Conservation (phyloP, 2,113 vertebrate genomes). For the Ramphastos sulfuratus region DNA sequence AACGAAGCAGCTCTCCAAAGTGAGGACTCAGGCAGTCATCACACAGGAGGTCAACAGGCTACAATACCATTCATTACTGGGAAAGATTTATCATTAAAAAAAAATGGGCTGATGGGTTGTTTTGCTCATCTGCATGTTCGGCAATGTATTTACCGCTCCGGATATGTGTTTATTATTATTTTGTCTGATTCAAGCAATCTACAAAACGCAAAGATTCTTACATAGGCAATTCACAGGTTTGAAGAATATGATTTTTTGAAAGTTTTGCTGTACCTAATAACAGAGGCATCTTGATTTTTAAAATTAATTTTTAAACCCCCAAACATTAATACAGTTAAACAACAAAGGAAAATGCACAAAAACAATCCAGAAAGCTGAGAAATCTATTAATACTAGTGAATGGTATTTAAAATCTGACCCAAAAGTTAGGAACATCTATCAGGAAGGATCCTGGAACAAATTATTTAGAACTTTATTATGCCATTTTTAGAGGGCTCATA, state of each 20-base stretch:
- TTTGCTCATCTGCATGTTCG: neutral
- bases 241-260: neutral
- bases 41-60: neutral
- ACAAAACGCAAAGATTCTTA: neutral
- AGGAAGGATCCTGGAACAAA: neutral
- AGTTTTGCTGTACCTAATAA: neutral
- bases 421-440: neutral
- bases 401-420: neutral
- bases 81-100: neutral
- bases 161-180: neutral
- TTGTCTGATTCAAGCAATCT: neutral
- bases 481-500: slow-evolving; percentile 13
- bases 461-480: neutral
- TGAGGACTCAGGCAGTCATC: neutral
- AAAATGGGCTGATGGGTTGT: accelerated
- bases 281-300: neutral
- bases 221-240: neutral
- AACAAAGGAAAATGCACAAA: neutral
- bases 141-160: neutral
- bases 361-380: neutral
- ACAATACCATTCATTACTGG: neutral
- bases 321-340: neutral
- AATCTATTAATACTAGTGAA: neutral
- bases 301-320: neutral
- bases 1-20: neutral